Evolutionary conservation across 2,888 invertebrate species (phyloP), one percentile per base, ranked within the genome.

Genomic region (Glyphotaelius pellucidus): DNA sequence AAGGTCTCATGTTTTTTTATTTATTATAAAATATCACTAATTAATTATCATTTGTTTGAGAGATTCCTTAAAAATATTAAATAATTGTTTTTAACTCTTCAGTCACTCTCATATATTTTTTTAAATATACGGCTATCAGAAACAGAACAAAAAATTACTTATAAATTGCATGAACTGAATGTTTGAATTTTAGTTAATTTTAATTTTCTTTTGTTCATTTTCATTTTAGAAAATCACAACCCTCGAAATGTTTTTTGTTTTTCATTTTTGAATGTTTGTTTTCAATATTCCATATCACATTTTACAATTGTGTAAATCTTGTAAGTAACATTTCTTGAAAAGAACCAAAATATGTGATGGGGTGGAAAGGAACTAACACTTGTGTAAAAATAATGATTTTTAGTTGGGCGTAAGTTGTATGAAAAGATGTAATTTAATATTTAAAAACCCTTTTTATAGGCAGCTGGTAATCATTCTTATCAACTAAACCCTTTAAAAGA

Each of bases 1-100:
- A 88, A 88, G 81, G 47, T 86, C 35, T 86, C 42, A 42, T 25
- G 42, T 86, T n/a, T n/a, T n/a, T n/a, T 38, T 42, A 42, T 30
- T 86, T 86, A 38, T 42, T 35, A 47, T 86, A 19, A 30, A 67
- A 67, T 67, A 67, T 67, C 52, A 67, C 52, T 67, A 67, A 67
- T 67, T 67, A 67, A 67, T 67, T 86, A 38, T 86, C 86, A 84
- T 25, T 85, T 79, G 91, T 87, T 91, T 87, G 91, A 91, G 91
- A 91, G 91, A 81, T 87, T 87, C 86, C 80, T 42, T 87, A n/a
- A 52, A 31, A 42, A 47, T 83, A 81, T n/a, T n/a, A n/a, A n/a
- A n/a, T n/a, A n/a, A n/a, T n/a, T 90, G 32, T 38, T 85, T 67
- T 67, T 67, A 67, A 19, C 52, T 25, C 25, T 67, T 19, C 25